Evolutionary conservation across 2,888 invertebrate species (phyloP).

Genomic region (Nomada hirtipes): DNA sequence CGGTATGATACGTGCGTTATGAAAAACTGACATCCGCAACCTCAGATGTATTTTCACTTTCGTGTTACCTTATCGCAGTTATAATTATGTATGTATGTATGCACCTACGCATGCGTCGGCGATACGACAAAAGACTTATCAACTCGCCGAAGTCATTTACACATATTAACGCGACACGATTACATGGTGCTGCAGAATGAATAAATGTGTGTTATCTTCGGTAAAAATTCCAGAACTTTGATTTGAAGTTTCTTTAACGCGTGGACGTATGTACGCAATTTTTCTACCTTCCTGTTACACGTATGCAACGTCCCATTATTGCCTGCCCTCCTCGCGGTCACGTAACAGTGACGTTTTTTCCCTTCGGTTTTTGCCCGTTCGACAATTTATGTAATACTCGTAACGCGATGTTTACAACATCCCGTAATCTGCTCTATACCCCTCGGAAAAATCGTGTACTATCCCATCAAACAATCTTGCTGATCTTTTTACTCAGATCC

Average conservation of each 20-base stretch:
- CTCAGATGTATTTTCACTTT: not conserved
- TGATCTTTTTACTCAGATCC: no score
- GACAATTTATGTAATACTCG: conserved; percentile 25
- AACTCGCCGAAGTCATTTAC: conserved; percentile 23
- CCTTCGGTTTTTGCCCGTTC: not conserved
- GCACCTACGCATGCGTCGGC: not conserved
- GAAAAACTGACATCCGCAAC: not conserved
- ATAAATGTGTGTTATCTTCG: not conserved
- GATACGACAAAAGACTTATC: conserved; percentile 27
- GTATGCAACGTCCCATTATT: not conserved
- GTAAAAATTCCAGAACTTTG: not conserved
- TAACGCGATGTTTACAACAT: conserved; percentile 8
- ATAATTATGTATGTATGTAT: not conserved
- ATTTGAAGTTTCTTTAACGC: not conserved
- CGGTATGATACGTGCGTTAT: no score
- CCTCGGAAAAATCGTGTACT: not conserved
- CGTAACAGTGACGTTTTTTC: conserved; percentile 24
- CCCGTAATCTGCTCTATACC: not conserved
- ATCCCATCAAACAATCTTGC: no score
- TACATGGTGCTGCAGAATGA: not conserved
- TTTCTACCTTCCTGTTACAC: not conserved
- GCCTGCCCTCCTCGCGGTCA: not conserved
- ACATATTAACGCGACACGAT: conserved; percentile 2
- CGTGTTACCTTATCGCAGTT: conserved; percentile 1
- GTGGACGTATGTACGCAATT: not conserved